These are phyloP conservation scores for Helicoverpa armigera DNA, from an alignment of 1,140 invertebrate genomes.

Conservation along the genomic window DNA sequence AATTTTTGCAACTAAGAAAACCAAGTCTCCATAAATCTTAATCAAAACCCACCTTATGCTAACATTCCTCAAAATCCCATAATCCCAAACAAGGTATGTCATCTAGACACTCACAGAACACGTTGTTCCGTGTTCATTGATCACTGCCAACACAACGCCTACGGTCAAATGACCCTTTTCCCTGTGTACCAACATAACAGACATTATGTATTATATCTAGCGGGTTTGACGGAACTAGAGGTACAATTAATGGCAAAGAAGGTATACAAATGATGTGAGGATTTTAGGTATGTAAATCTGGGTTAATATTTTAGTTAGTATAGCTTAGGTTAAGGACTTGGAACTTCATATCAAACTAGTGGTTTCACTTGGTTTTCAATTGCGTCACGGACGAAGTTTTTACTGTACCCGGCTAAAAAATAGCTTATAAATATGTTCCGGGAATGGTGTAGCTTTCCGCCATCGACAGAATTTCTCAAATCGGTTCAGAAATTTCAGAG, in stretches of 20 bases:
- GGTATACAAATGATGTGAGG: neutral
- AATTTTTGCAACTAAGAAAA: too few relatives aligned
- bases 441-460: too few relatives aligned
- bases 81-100: conserved; percentile 18
- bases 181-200: conserved; percentile 27
- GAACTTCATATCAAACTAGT: too few relatives aligned
- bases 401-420: too few relatives aligned
- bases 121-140: neutral
- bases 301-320: neutral
- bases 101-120: conserved; percentile 9
- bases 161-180: conserved; percentile 27
- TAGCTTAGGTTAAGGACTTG: neutral
- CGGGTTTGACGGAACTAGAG: conserved; percentile 12
- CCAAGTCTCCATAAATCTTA: too few relatives aligned
- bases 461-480: too few relatives aligned
- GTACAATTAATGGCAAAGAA: conserved; percentile 15
- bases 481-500: too few relatives aligned
- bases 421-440: too few relatives aligned
- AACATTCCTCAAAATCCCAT: neutral
- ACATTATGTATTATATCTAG: conserved; percentile 30
- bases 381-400: too few relatives aligned
- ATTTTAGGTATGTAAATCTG: conserved; percentile 9
- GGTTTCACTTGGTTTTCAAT: neutral
- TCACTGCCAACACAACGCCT: conserved; percentile 32
- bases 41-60: neutral